Evolutionary conservation across 64 coral and sea anemone species (phyloP).

Genomic region (Porites australiensis): DNA sequence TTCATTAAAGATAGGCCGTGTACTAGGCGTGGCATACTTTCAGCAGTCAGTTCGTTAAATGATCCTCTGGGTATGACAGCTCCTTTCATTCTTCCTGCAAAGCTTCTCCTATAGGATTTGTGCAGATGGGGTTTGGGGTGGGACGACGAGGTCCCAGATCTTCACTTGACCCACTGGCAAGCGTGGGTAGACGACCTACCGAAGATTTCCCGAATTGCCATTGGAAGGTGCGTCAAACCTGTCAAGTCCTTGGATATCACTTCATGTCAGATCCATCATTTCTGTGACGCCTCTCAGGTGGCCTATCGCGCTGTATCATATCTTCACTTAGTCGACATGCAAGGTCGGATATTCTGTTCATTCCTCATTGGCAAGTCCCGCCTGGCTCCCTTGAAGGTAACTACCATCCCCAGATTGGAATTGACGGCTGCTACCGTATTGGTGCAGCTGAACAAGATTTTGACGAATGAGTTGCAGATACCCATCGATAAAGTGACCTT

Average conservation of each 20-base stretch:
- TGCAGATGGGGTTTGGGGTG: too few species aligned
- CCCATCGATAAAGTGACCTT: neutral
- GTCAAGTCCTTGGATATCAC: neutral
- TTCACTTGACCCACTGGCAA: too few species aligned
- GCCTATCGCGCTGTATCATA: conserved; percentile 11
- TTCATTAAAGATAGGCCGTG: conserved; percentile 50
- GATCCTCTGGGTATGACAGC: neutral
- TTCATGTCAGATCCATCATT: conserved; percentile 40
- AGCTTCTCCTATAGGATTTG: neutral
- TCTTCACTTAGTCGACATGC: neutral
- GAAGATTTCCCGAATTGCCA: too few species aligned
- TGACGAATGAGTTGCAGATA: conserved; percentile 25
- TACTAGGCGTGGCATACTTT: conserved; percentile 53
- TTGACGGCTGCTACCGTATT: neutral
- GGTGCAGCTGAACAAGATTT: conserved; percentile 4
- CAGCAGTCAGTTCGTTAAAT: neutral
- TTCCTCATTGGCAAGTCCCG: conserved; percentile 27
- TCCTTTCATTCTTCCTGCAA: neutral
- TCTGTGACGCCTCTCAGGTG: conserved; percentile 15
- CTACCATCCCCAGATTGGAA: neutral
- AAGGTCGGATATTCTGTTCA: too few species aligned
- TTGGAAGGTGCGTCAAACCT: neutral
- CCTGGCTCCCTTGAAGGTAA: conserved; percentile 8
- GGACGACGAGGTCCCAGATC: too few species aligned
- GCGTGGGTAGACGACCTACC: too few species aligned